These are phyloP conservation scores for Otus sunia DNA, from an alignment of 2,113 vertebrate genomes.

Conservation along the genomic window DNA sequence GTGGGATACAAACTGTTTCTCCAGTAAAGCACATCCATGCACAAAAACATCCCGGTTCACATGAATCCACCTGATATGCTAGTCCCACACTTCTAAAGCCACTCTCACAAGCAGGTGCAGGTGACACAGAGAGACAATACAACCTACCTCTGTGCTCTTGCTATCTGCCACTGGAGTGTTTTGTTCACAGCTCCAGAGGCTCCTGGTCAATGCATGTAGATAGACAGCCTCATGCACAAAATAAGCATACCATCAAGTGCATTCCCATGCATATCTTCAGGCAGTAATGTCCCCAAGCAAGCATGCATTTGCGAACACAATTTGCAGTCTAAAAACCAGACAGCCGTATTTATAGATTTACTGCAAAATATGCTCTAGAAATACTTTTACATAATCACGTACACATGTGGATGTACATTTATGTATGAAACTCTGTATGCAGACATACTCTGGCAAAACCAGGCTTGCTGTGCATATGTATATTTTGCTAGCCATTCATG, in stretches of 20 bases:
- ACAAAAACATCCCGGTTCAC: background rate
- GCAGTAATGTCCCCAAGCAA: background rate
- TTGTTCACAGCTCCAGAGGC: background rate
- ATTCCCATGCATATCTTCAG: background rate
- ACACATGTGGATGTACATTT: fast-evolving
- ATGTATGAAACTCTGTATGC: background rate
- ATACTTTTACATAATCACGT: background rate
- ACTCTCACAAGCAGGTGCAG: background rate
- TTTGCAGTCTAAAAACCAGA: background rate
- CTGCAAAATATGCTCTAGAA: background rate
- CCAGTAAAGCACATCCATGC: background rate
- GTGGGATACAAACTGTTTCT: background rate
- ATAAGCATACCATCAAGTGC: background rate
- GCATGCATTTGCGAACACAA: background rate
- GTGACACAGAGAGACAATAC: background rate
- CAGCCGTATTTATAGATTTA: background rate
- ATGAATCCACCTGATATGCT: fast-evolving
- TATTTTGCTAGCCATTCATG: background rate
- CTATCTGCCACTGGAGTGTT: background rate
- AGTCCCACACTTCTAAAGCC: background rate
- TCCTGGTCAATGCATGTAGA: fast-evolving
- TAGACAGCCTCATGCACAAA: fast-evolving
- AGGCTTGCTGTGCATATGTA: background rate
- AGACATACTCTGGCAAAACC: background rate
- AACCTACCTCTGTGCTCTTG: background rate